A percentile compares a stretch with the other conserved stretches of the same genome.
These are phyloP conservation scores for Corythaeola cristata DNA, from an alignment of 2,113 vertebrate species.

Conservation along the genomic window DNA sequence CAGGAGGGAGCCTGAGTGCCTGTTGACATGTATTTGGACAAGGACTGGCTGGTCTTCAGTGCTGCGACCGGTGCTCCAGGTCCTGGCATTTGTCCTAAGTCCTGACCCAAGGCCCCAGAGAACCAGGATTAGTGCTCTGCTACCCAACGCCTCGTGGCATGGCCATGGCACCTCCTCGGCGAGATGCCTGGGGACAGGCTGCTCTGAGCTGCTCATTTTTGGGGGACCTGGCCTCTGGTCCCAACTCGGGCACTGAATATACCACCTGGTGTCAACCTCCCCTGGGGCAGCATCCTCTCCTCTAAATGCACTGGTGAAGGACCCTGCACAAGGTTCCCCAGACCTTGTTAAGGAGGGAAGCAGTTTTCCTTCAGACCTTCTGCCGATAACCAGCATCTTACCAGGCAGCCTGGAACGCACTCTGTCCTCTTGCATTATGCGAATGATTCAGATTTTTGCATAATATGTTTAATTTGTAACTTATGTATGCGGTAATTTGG, in stretches of 20 bases:
- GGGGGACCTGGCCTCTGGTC: neutral
- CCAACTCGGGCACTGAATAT: neutral
- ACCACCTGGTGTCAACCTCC: rapidly evolving
- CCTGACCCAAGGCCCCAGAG: neutral
- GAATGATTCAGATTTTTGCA: neutral
- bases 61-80: neutral
- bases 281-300: neutral
- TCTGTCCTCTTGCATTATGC: neutral
- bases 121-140: neutral
- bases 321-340: neutral
- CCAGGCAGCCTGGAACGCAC: neutral
- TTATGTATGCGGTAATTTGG: neutral
- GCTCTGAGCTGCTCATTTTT: neutral
- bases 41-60: neutral
- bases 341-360: neutral
- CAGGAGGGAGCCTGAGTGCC: neutral
- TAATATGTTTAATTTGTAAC: neutral
- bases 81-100: neutral
- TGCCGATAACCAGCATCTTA: neutral
- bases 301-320: neutral
- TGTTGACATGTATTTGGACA: neutral
- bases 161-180: too few species aligned
- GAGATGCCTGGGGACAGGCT: too few species aligned
- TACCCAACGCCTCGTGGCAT: neutral
- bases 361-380: neutral